Conservation (phyloP, 1,140 invertebrate genomes). For the Drusus annulatus region DNA sequence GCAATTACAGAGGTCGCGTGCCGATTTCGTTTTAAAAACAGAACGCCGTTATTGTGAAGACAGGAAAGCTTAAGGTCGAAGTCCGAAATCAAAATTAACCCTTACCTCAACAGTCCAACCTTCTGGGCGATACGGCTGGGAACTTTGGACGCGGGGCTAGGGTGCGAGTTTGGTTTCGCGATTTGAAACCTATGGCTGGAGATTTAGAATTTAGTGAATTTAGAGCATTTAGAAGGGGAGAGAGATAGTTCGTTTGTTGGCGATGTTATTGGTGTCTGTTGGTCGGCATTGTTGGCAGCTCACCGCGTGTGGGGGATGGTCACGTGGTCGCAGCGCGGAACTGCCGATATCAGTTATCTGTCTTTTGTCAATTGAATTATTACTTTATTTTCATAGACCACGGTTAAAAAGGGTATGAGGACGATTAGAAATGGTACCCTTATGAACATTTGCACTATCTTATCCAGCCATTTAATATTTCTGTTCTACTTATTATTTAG, state of each 20-base stretch:
- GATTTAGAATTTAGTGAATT: slow-evolving; percentile 10
- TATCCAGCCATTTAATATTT: too few species aligned
- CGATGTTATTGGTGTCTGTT: slow-evolving; percentile 8
- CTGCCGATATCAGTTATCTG: background rate
- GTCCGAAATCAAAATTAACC: background rate
- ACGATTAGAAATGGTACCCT: too few species aligned
- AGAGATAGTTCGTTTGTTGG: background rate
- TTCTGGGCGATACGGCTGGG: background rate
- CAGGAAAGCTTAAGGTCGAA: slow-evolving; percentile 5
- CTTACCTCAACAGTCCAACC: background rate
- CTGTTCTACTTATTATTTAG: too few species aligned
- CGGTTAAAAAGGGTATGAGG: too few species aligned
- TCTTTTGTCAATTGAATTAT: too few species aligned
- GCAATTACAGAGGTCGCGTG: slow-evolving; percentile 57
- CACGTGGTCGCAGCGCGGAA: background rate
- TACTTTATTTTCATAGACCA: too few species aligned
- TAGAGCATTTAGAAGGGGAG: slow-evolving; percentile 8
- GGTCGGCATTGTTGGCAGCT: background rate
- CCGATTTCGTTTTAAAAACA: slow-evolving; percentile 54
- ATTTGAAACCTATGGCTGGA: background rate
- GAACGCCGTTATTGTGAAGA: slow-evolving; percentile 11
- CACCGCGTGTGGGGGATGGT: slow-evolving; percentile 1
- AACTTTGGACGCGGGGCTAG: background rate
- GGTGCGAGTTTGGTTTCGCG: background rate
- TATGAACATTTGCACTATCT: too few species aligned